Evolutionary conservation across 2,113 vertebrate species (phyloP), one percentile per base, ranked within the genome.

Genomic region (Paradoxurus hermaphroditus): DNA sequence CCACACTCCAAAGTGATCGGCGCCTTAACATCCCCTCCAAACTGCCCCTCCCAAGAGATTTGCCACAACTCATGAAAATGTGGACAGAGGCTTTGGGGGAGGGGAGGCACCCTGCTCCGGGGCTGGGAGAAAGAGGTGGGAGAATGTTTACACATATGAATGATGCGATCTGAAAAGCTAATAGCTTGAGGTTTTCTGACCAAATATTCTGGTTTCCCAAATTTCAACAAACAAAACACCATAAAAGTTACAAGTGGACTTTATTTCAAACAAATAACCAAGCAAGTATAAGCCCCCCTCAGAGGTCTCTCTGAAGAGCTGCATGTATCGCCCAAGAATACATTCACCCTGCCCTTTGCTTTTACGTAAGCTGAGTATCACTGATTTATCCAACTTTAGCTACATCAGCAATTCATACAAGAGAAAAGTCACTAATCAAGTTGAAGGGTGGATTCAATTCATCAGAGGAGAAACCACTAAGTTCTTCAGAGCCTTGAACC

Each of bases 401-500:
- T 86, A 62, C 14, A 83, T 67, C 36, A 79, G 65, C 65, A 84
- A 82, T 78, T 95, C 81, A 84, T 29, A 75, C 65, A 82, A 86
- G 14, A 82, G 31, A 88, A 65, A 88, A 79, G 41, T 73, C 67
- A 91, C 59, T 34, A 63, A 88, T 83, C 15, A 41, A 90, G 46
- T 56, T 95, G 41, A 89, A 91, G 41, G 14, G 53, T 56, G 6
- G 77, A 83, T 94, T 95, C 88, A 79, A 90, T 92, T 83, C 44
- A 62, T 44, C 84, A 53, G 10, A 51, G 68, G 68, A 89, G 94
- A 86, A 75, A 65, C 0, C 49, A 39, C 51, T 88, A 21, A 72
- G n/a, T 90, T 97, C 90, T 92, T 90, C 23, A 46, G 49, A 85
- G 10, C 34, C 56, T 82, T 90, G 75, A 82, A 51, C 19, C 95